Base-by-base conservation (phyloP, 1,140 invertebrate genomes). In the Anastatus disparis region DNA sequence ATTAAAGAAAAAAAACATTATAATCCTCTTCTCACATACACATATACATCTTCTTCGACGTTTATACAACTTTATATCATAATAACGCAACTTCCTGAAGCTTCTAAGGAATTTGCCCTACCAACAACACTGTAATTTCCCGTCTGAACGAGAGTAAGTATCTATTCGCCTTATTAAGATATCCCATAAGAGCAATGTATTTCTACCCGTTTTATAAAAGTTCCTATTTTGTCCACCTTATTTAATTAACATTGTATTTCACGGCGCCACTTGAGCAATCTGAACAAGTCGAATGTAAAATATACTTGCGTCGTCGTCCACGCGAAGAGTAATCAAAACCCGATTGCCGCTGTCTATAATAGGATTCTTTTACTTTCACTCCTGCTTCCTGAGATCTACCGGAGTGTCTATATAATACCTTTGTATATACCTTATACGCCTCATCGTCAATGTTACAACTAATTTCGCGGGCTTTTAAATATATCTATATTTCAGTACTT, bases 331-430 rank as follows among this genome's bases (percentile, higher is more conserved):
- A 76, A 76, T 75, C 73, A 74, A 74, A 56, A 53, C 46, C 58
- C 56, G 59, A 44, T 74, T 68, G 66, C n/a, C 65, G 48, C 68
- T 73, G 70, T 71, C 74, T 75, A 65, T 74, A 78, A 81, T 70
- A 69, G 71, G 63, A 77, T 77, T 73, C 72, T 77, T n/a, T n/a
- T 75, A 79, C 81, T 84, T 84, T 84, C 83, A 81, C 83, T 76
- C 48, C n/a, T 69, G 59, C 73, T 78, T 77, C 22, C 27, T n/a
- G 31, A 59, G 42, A 50, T 65, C n/a, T n/a, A n/a, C n/a, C 48
- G 62, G 38, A n/a, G 46, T n/a, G n/a, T n/a, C n/a, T n/a, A n/a
- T n/a, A n/a, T n/a, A n/a, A n/a, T n/a, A n/a, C n/a, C n/a, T 53
- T 20, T 24, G n/a, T 31, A 15, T 38, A 35, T 38, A 53, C 26